Conservation (phyloP, 2,888 invertebrate genomes). For the Theretra japonica region DNA sequence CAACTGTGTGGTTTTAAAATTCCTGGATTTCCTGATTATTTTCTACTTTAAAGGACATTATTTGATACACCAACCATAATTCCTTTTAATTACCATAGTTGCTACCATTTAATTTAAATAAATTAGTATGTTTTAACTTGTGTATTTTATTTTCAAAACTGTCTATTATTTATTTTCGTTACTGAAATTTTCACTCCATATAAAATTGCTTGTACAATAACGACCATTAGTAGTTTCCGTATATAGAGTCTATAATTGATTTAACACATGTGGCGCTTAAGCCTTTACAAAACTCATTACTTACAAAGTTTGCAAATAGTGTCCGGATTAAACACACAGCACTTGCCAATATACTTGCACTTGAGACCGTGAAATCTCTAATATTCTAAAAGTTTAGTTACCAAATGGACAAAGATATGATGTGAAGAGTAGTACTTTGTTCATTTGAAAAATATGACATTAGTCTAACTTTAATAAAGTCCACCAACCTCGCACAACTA, state of each 20-base stretch:
- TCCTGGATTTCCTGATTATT: not conserved
- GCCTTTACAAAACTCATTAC: not conserved
- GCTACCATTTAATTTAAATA: too few relatives aligned
- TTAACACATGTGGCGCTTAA: not conserved
- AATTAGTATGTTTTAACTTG: too few relatives aligned
- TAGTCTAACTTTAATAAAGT: too few relatives aligned
- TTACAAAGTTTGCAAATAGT: constrained; percentile 29
- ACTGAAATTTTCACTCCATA: too few relatives aligned
- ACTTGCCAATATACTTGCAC: constrained; percentile 34
- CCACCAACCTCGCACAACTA: too few relatives aligned
- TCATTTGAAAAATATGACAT: not conserved
- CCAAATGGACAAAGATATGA: not conserved
- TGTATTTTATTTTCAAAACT: too few relatives aligned
- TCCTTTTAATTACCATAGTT: too few relatives aligned
- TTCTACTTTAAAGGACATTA: too few relatives aligned
- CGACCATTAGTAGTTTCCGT: not conserved
- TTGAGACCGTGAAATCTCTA: constrained; percentile 1
- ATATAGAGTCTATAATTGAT: not conserved
- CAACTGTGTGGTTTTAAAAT: not conserved
- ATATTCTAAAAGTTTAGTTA: not conserved
- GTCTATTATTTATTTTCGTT: too few relatives aligned
- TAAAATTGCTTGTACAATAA: not conserved
- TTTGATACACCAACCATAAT: too few relatives aligned
- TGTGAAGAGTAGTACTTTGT: not conserved
- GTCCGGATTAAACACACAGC: constrained; percentile 28